These are phyloP conservation scores for Trypoxylon attenuatum DNA, from an alignment of 2,888 invertebrate species.

Conservation along the genomic window DNA sequence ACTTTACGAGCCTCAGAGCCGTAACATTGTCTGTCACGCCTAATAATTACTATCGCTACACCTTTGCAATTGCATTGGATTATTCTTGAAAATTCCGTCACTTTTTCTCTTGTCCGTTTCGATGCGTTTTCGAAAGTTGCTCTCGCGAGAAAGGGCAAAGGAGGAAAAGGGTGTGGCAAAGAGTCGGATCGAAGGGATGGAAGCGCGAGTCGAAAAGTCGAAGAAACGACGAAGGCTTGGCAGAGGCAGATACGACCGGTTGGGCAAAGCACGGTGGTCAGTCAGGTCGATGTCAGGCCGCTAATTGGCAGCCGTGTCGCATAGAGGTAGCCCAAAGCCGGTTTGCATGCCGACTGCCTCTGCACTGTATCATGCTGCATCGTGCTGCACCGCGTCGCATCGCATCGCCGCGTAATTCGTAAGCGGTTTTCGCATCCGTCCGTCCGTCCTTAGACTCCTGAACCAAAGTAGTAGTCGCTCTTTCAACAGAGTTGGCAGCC, in stretches of 20 bases:
- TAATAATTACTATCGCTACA: constrained; percentile 65
- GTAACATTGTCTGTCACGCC: constrained; percentile 66
- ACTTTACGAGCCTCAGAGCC: no score
- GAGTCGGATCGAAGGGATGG: constrained; percentile 24
- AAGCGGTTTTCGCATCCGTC: constrained; percentile 66
- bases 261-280: constrained; percentile 68
- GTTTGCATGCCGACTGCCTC: constrained; percentile 68
- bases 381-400: no score
- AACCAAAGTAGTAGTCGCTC: constrained; percentile 14
- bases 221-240: constrained; percentile 56
- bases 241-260: no score
- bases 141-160: no score
- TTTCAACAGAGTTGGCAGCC: constrained; percentile 10
- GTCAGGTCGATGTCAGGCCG: constrained; percentile 71
- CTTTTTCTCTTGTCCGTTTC: no score
- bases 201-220: constrained; percentile 41
- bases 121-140: no score
- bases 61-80: constrained; percentile 37
- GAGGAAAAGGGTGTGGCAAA: no score
- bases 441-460: constrained; percentile 2
- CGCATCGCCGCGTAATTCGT: constrained; percentile 73
- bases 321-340: constrained; percentile 69
- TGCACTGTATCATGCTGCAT: no score
- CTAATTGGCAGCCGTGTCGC: constrained; percentile 74
- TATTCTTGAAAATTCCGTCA: no score